Conservation (phyloP, 2,797 vertebrate genomes). For the Lacerta bilineata region DNA sequence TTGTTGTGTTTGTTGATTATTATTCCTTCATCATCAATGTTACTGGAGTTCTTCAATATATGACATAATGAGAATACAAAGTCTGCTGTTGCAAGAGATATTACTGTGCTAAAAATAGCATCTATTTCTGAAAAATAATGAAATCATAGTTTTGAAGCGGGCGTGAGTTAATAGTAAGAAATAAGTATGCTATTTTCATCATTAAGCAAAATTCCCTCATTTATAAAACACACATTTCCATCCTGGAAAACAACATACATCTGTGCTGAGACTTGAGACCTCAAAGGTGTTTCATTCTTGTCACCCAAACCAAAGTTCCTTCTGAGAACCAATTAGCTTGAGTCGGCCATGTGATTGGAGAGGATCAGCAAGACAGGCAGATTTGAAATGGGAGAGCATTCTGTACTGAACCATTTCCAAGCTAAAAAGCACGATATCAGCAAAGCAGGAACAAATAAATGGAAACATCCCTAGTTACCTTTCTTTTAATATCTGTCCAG, state of each 20-base stretch:
- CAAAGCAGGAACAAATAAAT: conserved; percentile 56
- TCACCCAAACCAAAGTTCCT: conserved; percentile 59
- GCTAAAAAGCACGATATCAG: conserved; percentile 57
- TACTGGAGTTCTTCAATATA: conserved; percentile 51
- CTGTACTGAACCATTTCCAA: conserved; percentile 62
- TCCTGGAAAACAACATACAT: conserved; percentile 60
- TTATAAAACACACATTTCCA: conserved; percentile 51
- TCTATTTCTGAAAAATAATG: conserved; percentile 59
- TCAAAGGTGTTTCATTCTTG: conserved; percentile 63
- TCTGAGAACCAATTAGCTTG: conserved; percentile 65
- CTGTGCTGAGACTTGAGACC: conserved; percentile 52
- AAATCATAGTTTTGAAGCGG: conserved; percentile 58
- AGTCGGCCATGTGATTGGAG: conserved; percentile 58
- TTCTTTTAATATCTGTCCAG: conserved; percentile 45
- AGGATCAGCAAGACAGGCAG: conserved; percentile 54
- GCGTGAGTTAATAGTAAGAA: conserved; percentile 57
- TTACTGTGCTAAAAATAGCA: conserved; percentile 66
- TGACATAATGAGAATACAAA: conserved; percentile 78
- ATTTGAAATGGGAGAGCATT: conserved; percentile 60
- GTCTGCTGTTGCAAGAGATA: conserved; percentile 63
- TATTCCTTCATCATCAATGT: conserved; percentile 57
- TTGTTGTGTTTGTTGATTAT: conserved; percentile 30
- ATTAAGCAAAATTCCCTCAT: conserved; percentile 19
- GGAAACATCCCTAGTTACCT: conserved; percentile 46
- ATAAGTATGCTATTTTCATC: conserved; percentile 66